phyloP scores from a whole-genome alignment of 2,888 invertebrate genomes.

The Zonitis immaculata region DNA sequence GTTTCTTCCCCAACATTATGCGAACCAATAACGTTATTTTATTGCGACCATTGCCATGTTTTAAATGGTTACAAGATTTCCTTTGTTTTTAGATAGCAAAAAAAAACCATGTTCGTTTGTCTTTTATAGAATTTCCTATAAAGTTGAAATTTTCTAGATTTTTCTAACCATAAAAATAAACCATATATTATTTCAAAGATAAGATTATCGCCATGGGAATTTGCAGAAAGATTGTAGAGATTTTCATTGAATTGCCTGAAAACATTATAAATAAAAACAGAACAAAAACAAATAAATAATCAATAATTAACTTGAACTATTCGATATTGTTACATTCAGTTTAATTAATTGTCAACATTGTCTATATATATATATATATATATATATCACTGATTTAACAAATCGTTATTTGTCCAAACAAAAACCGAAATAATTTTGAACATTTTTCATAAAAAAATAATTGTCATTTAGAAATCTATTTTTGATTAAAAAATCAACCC shows the following conservation, averaged over 20 bases:
- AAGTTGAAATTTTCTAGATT: not conserved
- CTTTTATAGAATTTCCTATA: not conserved
- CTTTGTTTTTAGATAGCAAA: not conserved
- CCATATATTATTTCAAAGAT: not conserved
- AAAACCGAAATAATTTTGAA: not conserved
- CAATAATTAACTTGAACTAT: not conserved
- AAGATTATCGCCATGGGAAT: not conserved
- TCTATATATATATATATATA: too few relatives aligned
- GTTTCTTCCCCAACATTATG: not conserved
- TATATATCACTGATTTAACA: not conserved
- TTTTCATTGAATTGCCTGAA: not conserved
- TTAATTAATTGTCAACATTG: not conserved
- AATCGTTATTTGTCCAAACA: not conserved
- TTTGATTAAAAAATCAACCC: constrained; percentile 4
- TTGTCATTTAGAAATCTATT: constrained; percentile 12
- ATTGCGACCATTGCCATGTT: not conserved
- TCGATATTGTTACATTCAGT: not conserved
- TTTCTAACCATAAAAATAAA: not conserved
- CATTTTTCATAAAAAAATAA: not conserved
- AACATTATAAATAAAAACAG: not conserved
- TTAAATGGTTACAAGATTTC: not conserved
- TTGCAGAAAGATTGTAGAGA: not conserved
- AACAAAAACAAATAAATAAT: not conserved
- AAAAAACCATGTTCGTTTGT: not conserved
- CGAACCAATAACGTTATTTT: not conserved